phyloP scores from a whole-genome alignment of 2,797 vertebrate species.

The Jordanella pulchra region DNA sequence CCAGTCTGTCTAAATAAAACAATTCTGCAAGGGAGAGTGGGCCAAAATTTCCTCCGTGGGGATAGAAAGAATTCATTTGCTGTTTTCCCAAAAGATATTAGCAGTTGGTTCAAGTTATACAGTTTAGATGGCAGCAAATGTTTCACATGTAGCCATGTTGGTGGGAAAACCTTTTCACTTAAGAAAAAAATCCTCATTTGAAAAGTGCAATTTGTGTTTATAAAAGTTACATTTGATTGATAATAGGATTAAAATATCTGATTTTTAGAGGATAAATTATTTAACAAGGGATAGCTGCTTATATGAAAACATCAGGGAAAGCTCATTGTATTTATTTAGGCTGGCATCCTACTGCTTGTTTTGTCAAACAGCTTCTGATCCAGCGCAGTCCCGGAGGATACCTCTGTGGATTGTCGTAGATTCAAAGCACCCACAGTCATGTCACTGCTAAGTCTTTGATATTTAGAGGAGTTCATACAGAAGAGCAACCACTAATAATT shows the following conservation, averaged over 20 bases:
- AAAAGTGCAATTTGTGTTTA: background rate
- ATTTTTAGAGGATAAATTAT: background rate
- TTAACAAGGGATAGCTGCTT: background rate
- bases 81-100: background rate
- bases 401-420: constrained; percentile 9
- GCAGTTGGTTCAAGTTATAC: background rate
- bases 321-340: background rate
- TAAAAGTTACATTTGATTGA: background rate
- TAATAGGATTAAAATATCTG: background rate
- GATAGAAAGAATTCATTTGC: background rate
- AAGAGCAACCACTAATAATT: constrained; percentile 36
- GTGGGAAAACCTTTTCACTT: background rate
- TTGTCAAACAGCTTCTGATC: background rate
- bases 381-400: background rate
- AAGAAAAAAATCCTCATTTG: background rate
- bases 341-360: background rate
- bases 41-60: background rate
- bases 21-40: background rate
- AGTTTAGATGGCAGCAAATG: background rate
- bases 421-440: constrained; percentile 1
- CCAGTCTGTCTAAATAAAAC: background rate
- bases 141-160: background rate
- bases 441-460: constrained; percentile 14
- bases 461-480: constrained; percentile 46
- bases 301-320: constrained; percentile 17